phyloP scores from a whole-genome alignment of 2,888 invertebrate species.

The Phymatocera aterrima region DNA sequence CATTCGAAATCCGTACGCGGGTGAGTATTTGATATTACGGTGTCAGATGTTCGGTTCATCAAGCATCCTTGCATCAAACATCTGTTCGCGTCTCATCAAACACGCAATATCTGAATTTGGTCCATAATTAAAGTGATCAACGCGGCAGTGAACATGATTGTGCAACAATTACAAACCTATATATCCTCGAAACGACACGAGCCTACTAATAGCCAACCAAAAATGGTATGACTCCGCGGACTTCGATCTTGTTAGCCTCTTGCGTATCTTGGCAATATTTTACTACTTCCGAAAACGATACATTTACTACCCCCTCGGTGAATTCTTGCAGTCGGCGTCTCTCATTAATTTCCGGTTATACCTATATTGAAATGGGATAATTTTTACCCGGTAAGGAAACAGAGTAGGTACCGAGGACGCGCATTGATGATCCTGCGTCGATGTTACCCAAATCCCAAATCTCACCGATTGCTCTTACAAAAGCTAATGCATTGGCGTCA shows the following conservation, averaged over 20 bases:
- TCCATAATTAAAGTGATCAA: constrained; percentile 9
- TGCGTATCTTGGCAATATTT: not conserved
- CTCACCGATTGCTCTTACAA: not conserved
- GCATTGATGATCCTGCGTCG: constrained; percentile 35
- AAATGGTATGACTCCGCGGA: not conserved
- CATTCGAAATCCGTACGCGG: not conserved
- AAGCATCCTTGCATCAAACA: constrained; percentile 42
- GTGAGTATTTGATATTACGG: constrained; percentile 13
- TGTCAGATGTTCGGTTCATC: constrained; percentile 42
- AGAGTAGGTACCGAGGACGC: not conserved
- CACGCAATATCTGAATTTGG: constrained; percentile 33
- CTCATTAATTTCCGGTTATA: constrained; percentile 38
- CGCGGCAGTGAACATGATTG: not conserved
- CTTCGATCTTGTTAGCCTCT: not conserved
- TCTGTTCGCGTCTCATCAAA: constrained; percentile 21
- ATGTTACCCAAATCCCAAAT: constrained; percentile 26
- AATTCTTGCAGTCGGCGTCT: constrained; percentile 30
- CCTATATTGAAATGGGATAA: constrained; percentile 39
- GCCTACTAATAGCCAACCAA: not conserved
- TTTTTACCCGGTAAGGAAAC: constrained; percentile 26
- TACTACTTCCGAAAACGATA: constrained; percentile 1
- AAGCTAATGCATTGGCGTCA: constrained; percentile 37
- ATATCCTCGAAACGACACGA: not conserved
- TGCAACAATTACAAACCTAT: not conserved
- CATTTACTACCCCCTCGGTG: not conserved